Evolutionary conservation across 2,113 vertebrate species (phyloP).

Genomic region (Elgaria multicarinata): DNA sequence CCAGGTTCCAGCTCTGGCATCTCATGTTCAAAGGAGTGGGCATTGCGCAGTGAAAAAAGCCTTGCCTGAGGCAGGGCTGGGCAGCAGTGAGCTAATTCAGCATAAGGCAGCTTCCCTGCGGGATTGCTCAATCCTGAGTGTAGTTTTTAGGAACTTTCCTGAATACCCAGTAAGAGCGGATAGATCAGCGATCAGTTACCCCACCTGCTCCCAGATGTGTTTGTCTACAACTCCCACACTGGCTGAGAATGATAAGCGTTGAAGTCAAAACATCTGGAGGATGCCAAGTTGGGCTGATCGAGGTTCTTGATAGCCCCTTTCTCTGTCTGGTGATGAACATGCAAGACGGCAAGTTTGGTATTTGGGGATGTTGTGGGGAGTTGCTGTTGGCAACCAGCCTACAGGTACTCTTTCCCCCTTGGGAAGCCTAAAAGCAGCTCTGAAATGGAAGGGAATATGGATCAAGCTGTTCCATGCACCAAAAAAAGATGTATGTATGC

Average conservation of each 20-base stretch:
- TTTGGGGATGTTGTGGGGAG: background rate
- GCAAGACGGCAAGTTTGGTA: background rate
- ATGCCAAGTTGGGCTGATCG: background rate
- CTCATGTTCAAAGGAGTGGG: too few relatives aligned
- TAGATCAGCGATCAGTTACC: background rate
- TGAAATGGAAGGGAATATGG: slow-evolving; percentile 52
- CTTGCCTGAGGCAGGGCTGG: too few relatives aligned
- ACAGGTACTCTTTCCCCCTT: slow-evolving; percentile 33
- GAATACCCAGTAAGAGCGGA: background rate
- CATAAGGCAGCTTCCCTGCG: too few relatives aligned
- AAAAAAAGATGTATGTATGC: background rate
- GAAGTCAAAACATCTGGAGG: background rate
- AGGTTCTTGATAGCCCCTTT: background rate
- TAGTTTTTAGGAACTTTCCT: background rate
- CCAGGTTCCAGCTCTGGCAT: too few relatives aligned
- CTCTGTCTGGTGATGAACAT: background rate
- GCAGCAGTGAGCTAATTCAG: too few relatives aligned
- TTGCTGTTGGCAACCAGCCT: background rate
- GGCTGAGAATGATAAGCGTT: background rate
- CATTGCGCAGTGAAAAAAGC: too few relatives aligned
- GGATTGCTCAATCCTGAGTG: background rate
- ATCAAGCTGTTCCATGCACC: slow-evolving; percentile 26
- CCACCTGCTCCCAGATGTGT: too few relatives aligned
- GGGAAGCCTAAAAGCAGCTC: slow-evolving; percentile 41
- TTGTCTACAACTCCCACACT: background rate